phyloP scores from a whole-genome alignment of 2,797 vertebrate species.

The Schizopygopsis malacanthus region DNA sequence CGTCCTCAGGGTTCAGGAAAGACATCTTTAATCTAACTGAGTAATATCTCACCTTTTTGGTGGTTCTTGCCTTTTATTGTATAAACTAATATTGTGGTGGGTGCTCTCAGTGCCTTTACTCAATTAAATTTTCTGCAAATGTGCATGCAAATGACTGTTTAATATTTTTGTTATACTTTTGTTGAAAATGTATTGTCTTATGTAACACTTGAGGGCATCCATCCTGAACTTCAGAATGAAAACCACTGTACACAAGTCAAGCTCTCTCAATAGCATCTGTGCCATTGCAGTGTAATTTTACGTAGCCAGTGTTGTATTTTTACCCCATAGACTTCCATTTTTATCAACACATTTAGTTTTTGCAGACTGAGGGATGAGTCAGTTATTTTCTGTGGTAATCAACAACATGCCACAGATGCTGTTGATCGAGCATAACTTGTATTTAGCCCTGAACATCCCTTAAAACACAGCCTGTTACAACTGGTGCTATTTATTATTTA shows the following conservation, averaged over 20 bases:
- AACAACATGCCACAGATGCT: not conserved
- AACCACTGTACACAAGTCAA: not conserved
- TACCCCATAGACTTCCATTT: not conserved
- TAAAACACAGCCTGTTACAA: slow-evolving; percentile 2
- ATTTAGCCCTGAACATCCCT: slow-evolving; percentile 20
- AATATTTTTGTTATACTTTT: not conserved
- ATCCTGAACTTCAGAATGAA: not conserved
- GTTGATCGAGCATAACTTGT: slow-evolving; percentile 3
- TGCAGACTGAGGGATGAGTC: slow-evolving; percentile 12
- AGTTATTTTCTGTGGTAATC: slow-evolving; percentile 8
- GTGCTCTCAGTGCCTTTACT: not conserved
- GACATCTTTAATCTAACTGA: not conserved
- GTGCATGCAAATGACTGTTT: not conserved
- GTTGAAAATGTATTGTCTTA: not conserved
- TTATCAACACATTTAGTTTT: slow-evolving; percentile 1
- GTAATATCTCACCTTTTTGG: not conserved
- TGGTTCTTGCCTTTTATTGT: not conserved
- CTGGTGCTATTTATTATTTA: slow-evolving; percentile 7
- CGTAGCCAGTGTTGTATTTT: not conserved
- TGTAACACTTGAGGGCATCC: not conserved
- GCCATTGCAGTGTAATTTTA: not conserved
- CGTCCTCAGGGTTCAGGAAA: not conserved
- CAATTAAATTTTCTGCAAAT: not conserved
- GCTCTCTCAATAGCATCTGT: not conserved
- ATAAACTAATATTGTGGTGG: not conserved